A percentile compares a stretch with the other conserved stretches of the same genome.
Evolutionary conservation across 1,140 invertebrate genomes (phyloP).

Genomic region (Arctopsyche grandis): DNA sequence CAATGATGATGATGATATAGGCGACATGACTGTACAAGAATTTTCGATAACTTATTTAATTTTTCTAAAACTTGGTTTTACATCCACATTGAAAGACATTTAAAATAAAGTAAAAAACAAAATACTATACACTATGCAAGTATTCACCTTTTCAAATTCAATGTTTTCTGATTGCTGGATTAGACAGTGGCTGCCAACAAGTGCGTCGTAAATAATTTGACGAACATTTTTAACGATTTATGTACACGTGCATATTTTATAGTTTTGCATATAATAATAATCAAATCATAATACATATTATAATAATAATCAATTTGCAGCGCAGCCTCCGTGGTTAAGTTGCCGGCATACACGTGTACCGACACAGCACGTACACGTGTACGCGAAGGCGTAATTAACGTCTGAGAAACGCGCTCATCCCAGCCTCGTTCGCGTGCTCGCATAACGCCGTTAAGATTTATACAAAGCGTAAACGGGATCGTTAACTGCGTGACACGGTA

Average conservation of each 20-base stretch:
- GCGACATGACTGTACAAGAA: no score
- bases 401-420: conserved; percentile 16
- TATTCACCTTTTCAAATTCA: no score
- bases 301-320: background rate
- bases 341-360: background rate
- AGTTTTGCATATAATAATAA: background rate
- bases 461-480: conserved; percentile 24
- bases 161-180: no score
- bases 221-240: background rate
- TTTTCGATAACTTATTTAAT: no score
- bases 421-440: background rate
- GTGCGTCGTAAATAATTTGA: no score
- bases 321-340: background rate
- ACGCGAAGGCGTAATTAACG: conserved; percentile 5
- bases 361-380: background rate
- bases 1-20: no score
- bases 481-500: conserved; percentile 23
- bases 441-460: conserved; percentile 15
- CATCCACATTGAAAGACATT: no score
- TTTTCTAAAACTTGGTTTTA: no score
- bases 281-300: no score
- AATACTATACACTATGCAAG: no score
- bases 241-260: background rate
- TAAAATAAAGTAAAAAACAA: no score
- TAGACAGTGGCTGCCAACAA: no score